phyloP scores from a whole-genome alignment of 2,888 invertebrate genomes.

The Diachrysia chrysitis region DNA sequence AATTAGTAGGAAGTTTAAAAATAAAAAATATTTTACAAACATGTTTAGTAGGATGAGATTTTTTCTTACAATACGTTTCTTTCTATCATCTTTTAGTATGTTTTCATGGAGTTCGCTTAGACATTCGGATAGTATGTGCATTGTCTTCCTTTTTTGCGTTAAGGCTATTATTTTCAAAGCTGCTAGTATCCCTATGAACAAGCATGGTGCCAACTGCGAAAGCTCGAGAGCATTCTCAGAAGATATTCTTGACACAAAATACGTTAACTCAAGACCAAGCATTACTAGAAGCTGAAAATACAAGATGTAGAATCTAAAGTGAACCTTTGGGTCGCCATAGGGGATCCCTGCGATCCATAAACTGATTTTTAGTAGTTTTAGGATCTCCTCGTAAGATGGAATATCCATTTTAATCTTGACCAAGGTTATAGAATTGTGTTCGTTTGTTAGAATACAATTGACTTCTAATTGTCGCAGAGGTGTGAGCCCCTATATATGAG shows the following conservation, averaged over 20 bases:
- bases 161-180: conserved; percentile 67
- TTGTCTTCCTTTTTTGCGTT: conserved; percentile 58
- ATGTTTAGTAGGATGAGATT: conserved; percentile 67
- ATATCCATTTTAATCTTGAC: conserved; percentile 61
- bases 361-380: conserved; percentile 71
- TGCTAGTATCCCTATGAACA: conserved; percentile 70
- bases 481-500: neutral
- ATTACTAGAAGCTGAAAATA: conserved; percentile 58
- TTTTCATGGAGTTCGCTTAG: conserved; percentile 65
- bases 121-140: conserved; percentile 64
- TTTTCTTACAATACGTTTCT: conserved; percentile 61
- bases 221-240: conserved; percentile 74
- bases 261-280: conserved; percentile 64
- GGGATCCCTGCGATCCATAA: conserved; percentile 73
- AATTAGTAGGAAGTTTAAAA: conserved; percentile 74
- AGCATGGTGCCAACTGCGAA: conserved; percentile 74
- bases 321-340: conserved; percentile 60
- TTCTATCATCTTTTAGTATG: conserved; percentile 62
- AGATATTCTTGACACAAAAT: conserved; percentile 71
- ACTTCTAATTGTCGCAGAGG: neutral
- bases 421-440: neutral
- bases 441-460: neutral
- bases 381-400: conserved; percentile 71
- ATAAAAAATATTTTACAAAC: conserved; percentile 75
- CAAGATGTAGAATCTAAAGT: conserved; percentile 63